Percentiles rank a stretch among this genome's conserved stretches.
Evolutionary conservation across 2,888 invertebrate species (phyloP).

Genomic region (Phengaris arion): DNA sequence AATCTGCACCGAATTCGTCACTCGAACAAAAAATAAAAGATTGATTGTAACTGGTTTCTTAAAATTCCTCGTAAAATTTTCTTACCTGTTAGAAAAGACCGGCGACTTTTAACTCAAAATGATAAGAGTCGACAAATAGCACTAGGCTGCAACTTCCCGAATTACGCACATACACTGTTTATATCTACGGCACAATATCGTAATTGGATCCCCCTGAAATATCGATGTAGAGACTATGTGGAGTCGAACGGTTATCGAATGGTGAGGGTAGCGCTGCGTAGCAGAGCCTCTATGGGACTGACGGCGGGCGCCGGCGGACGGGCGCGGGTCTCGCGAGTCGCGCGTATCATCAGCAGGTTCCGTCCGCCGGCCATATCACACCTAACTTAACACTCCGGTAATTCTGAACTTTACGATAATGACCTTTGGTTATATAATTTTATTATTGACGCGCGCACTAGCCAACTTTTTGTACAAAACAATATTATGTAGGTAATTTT

Average conservation of each 20-base stretch:
- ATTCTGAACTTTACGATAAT: slow-evolving; percentile 43
- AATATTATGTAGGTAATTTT: too few relatives aligned
- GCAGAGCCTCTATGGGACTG: slow-evolving; percentile 68
- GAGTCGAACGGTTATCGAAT: slow-evolving; percentile 31
- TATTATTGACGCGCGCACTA: background rate
- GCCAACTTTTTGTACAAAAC: background rate
- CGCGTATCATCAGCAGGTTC: slow-evolving; percentile 12
- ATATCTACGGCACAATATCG: slow-evolving; percentile 34
- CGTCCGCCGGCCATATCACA: slow-evolving; percentile 40
- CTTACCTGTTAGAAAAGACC: slow-evolving; percentile 65
- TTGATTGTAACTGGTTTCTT: slow-evolving; percentile 27
- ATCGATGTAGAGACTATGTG: slow-evolving; percentile 33
- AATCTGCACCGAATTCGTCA: slow-evolving; percentile 16
- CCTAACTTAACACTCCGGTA: slow-evolving; percentile 44
- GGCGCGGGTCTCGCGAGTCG: slow-evolving; percentile 16
- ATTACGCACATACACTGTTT: slow-evolving; percentile 53
- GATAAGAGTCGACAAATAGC: slow-evolving; percentile 49
- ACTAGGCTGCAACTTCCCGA: slow-evolving; percentile 50
- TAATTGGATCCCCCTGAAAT: slow-evolving; percentile 35
- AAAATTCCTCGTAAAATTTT: slow-evolving; percentile 34
- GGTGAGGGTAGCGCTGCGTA: slow-evolving; percentile 62
- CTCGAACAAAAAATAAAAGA: slow-evolving; percentile 10
- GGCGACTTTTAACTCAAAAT: slow-evolving; percentile 55
- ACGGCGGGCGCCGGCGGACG: slow-evolving; percentile 40
- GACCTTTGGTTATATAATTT: slow-evolving; percentile 7